Percentiles rank a stretch among this genome's conserved stretches.
Conservation (phyloP, 2,888 invertebrate genomes). For the Microchrysa polita region DNA sequence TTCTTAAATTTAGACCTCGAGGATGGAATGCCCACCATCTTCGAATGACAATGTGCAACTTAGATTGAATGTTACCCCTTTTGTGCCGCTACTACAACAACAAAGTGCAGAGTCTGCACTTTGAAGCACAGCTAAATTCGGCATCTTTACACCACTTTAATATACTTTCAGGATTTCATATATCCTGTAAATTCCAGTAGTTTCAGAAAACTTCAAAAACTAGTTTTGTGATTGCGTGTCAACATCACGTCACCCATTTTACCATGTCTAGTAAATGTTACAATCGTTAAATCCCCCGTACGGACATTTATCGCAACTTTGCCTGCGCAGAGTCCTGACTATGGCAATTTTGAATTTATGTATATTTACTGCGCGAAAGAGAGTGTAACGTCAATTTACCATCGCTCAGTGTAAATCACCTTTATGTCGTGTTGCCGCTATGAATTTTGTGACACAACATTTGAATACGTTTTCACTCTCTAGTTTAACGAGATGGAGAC, state of each 20-base stretch:
- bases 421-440: slow-evolving; percentile 13
- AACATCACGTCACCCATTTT: not conserved
- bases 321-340: not conserved
- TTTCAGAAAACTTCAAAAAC: no score
- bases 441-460: slow-evolving; percentile 6
- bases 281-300: not conserved
- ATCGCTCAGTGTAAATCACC: slow-evolving; percentile 24
- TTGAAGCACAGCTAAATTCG: no score
- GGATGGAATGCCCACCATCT: no score
- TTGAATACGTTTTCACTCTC: not conserved
- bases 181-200: no score
- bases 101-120: no score
- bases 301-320: not conserved
- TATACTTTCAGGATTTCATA: no score
- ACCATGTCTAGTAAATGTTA: not conserved
- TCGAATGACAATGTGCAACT: no score
- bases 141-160: no score
- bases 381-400: not conserved
- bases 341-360: not conserved
- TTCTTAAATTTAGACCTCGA: no score
- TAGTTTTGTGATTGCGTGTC: not conserved
- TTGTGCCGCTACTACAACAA: no score
- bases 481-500: not conserved
- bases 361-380: not conserved
- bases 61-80: no score